Conservation (phyloP, 2,888 invertebrate species). For the Incurvaria masculella region DNA sequence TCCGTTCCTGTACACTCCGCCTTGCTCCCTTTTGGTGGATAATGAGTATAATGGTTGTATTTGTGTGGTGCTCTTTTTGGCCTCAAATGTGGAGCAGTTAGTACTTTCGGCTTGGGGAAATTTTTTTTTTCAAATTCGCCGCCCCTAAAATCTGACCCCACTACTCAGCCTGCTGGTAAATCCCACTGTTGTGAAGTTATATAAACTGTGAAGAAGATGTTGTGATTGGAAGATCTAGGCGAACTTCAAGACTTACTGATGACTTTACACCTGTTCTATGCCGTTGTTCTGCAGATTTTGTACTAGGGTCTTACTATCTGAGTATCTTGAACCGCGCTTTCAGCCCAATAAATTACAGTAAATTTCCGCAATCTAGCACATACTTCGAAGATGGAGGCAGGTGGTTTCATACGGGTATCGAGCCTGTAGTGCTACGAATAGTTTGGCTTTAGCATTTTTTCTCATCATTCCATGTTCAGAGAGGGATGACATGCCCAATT, state of each 20-base stretch:
- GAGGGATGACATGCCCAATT: not conserved
- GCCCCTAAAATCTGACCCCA: too few species aligned
- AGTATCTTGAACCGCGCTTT: constrained; percentile 1
- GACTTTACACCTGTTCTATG: constrained; percentile 1
- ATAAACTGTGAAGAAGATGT: too few species aligned
- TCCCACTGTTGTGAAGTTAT: too few species aligned
- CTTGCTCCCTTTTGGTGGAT: too few species aligned
- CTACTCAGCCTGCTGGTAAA: too few species aligned
- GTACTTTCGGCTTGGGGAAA: too few species aligned
- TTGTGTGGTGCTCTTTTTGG: too few species aligned
- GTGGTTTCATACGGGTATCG: constrained; percentile 1
- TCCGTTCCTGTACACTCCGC: too few species aligned
- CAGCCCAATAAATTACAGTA: constrained; percentile 1
- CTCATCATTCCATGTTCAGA: not conserved
- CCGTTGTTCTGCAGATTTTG: constrained; percentile 2
- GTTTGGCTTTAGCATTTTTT: not conserved
- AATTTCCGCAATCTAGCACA: constrained; percentile 1
- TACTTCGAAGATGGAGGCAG: constrained; percentile 1
- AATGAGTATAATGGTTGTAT: too few species aligned
- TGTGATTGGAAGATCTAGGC: constrained; percentile 1
- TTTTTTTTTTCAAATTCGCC: too few species aligned
- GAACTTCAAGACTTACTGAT: constrained; percentile 2
- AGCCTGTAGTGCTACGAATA: not conserved
- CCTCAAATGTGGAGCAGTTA: too few species aligned
- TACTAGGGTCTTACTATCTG: not conserved